Percentiles rank a stretch among this genome's conserved stretches.
Conservation (phyloP, 2,888 invertebrate genomes). For the Scaeva pyrastri region DNA sequence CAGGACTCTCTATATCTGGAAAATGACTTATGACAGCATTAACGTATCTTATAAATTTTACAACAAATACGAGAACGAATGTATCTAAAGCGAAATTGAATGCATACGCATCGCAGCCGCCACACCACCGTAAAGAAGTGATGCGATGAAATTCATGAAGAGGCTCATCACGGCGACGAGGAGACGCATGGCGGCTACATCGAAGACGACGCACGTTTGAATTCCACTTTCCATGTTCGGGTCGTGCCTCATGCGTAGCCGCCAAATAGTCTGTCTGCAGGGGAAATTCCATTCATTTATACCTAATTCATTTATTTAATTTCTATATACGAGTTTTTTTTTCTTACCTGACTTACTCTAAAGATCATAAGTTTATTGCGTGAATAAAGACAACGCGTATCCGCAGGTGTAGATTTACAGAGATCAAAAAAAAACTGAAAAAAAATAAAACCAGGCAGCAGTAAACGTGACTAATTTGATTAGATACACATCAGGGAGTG, state of each 20-base stretch:
- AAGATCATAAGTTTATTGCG: slow-evolving; percentile 52
- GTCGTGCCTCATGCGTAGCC: background rate
- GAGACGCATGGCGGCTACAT: background rate
- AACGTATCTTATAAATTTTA: slow-evolving; percentile 39
- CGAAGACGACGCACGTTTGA: too few species aligned
- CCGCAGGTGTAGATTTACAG: slow-evolving; percentile 49
- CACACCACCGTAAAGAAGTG: background rate
- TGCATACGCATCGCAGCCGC: background rate
- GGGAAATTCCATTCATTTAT: slow-evolving; percentile 39
- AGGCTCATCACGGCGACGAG: background rate
- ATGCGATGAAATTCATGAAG: too few species aligned
- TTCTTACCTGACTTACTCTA: background rate
- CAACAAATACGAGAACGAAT: too few species aligned
- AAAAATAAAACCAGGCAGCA: slow-evolving; percentile 30
- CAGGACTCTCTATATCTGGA: background rate
- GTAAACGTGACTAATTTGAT: slow-evolving; percentile 63
- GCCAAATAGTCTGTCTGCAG: slow-evolving; percentile 48
- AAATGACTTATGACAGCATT: slow-evolving; percentile 53
- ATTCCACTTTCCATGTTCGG: slow-evolving; percentile 28
- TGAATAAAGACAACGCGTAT: slow-evolving; percentile 26
- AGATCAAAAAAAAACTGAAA: background rate
- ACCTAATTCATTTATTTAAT: slow-evolving; percentile 16
- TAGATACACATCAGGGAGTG: slow-evolving; percentile 15
- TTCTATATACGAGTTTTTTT: slow-evolving; percentile 6
- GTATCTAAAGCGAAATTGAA: slow-evolving; percentile 1